phyloP scores from a whole-genome alignment of 2,113 vertebrate species.

The Hemiprocne comata region DNA sequence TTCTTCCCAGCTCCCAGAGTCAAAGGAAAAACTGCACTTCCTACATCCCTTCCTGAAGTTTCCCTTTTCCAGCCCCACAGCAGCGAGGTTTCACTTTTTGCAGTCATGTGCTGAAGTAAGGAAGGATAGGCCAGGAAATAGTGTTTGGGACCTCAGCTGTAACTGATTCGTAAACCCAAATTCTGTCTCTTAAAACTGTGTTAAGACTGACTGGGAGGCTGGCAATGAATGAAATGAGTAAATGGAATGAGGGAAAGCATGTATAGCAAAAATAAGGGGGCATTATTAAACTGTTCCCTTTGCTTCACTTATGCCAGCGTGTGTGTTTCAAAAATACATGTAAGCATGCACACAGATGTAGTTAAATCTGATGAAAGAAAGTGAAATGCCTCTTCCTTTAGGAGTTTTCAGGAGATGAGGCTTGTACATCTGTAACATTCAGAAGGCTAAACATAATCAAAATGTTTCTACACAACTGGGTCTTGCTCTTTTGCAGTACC shows the following conservation, averaged over 20 bases:
- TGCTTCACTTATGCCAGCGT: rapidly evolving
- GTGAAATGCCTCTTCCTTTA: not conserved
- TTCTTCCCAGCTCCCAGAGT: not conserved
- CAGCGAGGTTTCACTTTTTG: not conserved
- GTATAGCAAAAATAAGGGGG: not conserved
- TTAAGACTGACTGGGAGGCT: not conserved
- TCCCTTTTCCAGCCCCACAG: not conserved
- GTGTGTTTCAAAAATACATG: not conserved
- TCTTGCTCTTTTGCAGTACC: not conserved
- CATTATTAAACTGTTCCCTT: not conserved
- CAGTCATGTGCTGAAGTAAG: not conserved
- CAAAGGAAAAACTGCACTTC: not conserved
- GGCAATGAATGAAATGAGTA: not conserved
- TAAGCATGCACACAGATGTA: not conserved
- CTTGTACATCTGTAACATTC: not conserved
- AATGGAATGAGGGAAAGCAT: not conserved
- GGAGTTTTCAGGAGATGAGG: not conserved
- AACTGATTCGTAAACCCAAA: not conserved
- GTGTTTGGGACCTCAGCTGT: not conserved
- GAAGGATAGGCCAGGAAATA: not conserved
- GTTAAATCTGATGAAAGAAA: not conserved
- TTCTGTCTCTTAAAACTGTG: not conserved
- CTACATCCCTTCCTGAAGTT: not conserved
- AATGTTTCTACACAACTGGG: not conserved
- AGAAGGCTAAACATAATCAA: not conserved